Evolutionary conservation across 2,797 vertebrate genomes (phyloP), one percentile per base, ranked within the genome.

Genomic region (Todus mexicanus): DNA sequence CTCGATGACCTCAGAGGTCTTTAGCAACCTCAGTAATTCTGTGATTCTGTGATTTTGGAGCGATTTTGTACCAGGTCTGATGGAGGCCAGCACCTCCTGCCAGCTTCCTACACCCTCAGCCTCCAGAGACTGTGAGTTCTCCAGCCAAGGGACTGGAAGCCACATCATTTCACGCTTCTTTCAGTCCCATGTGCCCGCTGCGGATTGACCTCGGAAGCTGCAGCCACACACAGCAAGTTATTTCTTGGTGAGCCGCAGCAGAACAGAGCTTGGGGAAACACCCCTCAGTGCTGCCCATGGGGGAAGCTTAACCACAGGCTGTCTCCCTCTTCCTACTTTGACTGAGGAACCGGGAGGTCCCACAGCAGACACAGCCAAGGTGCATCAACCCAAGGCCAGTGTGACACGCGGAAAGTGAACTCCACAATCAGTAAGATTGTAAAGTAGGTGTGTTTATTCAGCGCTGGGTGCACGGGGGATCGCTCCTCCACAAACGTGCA

Each of bases 231-330:
- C 38, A 20, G 12, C 1, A 26, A 47, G 6, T 21, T 54, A 12
- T 8, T 47, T 33, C 27, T 7, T 5, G 20, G 21, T 21, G 27
- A 60, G 17, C 18, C 53, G 18, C 29, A 23, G 31, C 81, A 13
- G 61, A 43, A 7, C 42, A 7, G 23, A 69, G 26, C 37, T 5
- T 12, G 10, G 15, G 33, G 15, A 45, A 43, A 17, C 7, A 18
- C 1, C 25, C 0, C 17, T 31, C 42, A 16, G 2, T 4, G 35
- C 2, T 4, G 25, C 29, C 15, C 7, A 17, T 1, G 18, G 1
- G 10, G 7, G 9, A 7, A 22, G 25, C 22, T 27, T 8, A 21
- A 42, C 9, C 14, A 12, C 35, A n/a, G 9, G 9, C 6, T 7
- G 47, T 7, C 12, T 9, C 11, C 5, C 5, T 3, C 7, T 6